Base-by-base conservation (phyloP, 2,888 invertebrate species). In the Epirrhoe alternata region DNA sequence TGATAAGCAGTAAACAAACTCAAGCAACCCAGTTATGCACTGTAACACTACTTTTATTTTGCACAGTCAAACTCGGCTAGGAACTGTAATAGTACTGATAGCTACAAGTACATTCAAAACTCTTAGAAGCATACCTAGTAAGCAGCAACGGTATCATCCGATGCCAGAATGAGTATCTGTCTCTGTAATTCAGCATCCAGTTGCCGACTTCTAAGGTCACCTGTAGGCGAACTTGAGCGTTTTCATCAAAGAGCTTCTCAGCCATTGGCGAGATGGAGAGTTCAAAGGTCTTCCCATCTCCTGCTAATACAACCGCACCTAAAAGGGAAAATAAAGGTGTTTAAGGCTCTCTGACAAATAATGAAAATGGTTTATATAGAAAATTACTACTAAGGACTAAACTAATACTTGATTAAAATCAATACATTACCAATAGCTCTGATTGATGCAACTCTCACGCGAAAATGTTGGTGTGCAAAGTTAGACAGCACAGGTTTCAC, bases 91-190 rank as follows among this genome's bases (percentile, higher is more conserved):
- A n/a, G n/a, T n/a, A n/a, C n/a, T 35, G 35, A 35, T 35, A 35
- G 35, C 35, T 35, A 35, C 35, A 35, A 24, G 24, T 10, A 35
- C 6, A 6, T 51, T 17, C 6, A 38, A 50, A 24, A 17, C 7
- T n/a, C 6, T 14, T 47, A 16, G 5, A 14, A 47, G 6, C 47
- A 80, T 89, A 96, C 95, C 98, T 96, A 51, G 98, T 97, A 42
- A 99, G 88, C 4, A 98, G 88, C 10, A 98, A 87, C 0, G 99
- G 98, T 73, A 99, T 93, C 77, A 98, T 94, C 74, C 96, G 96
- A 83, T 96, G 96, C 93, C 97, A 98, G 88, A 96, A 98, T 0
- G 98, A 98, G 83, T 99, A 99, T 74, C 98, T 93, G 84, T 99
- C 98, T 59, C 94, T 94, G 64, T 98, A 95, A 61, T 95, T 94